These are phyloP conservation scores for Cylloceria caligata DNA, from an alignment of 2,888 invertebrate species.

Conservation along the genomic window DNA sequence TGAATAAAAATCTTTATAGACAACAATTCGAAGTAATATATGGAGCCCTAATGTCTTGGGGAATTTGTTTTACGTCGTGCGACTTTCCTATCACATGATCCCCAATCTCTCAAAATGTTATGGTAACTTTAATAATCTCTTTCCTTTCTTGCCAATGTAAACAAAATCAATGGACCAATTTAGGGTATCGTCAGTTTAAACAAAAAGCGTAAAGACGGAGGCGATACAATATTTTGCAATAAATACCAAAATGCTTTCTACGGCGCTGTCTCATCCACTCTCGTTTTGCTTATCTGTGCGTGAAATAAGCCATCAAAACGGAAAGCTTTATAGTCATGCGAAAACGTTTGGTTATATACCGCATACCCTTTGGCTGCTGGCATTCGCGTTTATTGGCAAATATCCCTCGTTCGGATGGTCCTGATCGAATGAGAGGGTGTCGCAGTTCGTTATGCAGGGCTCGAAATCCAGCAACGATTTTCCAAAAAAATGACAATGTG, in stretches of 20 bases:
- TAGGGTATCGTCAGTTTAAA: slow-evolving; percentile 7
- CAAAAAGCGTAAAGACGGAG: neutral
- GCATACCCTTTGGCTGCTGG: neutral
- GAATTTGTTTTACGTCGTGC: neutral
- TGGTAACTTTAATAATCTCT: neutral
- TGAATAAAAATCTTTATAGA: neutral
- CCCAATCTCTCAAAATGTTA: neutral
- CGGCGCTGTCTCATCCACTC: slow-evolving; percentile 5
- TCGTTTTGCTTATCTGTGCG: slow-evolving; percentile 36
- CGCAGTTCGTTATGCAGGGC: neutral
- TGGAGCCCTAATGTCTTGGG: neutral
- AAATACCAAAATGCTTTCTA: slow-evolving; percentile 9
- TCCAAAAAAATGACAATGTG: neutral
- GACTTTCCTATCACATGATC: neutral
- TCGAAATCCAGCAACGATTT: neutral
- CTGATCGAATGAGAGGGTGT: slow-evolving; percentile 10
- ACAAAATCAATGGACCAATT: neutral
- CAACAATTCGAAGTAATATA: neutral
- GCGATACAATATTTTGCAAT: too few species aligned
- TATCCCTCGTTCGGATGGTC: neutral
- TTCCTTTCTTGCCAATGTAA: neutral
- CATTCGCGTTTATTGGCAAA: slow-evolving; percentile 1
- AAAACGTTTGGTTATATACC: neutral
- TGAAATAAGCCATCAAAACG: slow-evolving; percentile 30
- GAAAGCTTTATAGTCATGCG: slow-evolving; percentile 22